Evolutionary conservation across 2,113 vertebrate genomes (phyloP), one percentile per base, ranked within the genome.

Genomic region (Stigmatopora nigra): DNA sequence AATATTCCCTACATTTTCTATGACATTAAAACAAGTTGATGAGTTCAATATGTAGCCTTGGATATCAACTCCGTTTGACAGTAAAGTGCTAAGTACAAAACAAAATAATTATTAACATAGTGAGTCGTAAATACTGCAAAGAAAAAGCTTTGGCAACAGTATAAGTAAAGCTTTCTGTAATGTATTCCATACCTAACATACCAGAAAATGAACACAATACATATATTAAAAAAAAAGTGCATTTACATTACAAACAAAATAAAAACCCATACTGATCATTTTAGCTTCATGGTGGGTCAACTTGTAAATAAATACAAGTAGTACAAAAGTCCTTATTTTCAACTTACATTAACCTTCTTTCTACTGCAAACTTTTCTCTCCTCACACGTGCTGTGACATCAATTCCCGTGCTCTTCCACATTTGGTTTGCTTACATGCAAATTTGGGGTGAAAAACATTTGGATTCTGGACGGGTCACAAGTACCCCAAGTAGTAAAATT

Each of bases 51-150:
- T 55, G 79, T 31, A 56, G 70, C 75, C 61, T 79, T 76, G 64
- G 63, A 75, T 73, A 75, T 85, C 81, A 80, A 82, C 84, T 84
- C 82, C 75, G 68, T 78, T 76, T 81, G 68, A 64, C 79, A 83
- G 84, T 92, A 92, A 92, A 92, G 91, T 92, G 91, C 91, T 77
- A 85, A 78, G 84, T 88, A 89, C 79, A 86, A 88, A 82, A 88
- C 36, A 36, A 84, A 82, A 67, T 52, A 73, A 69, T 82, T 68
- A 78, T 75, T 66, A 64, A 67, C 76, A 70, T 65, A 61, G 65
- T 78, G 84, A 76, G 77, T 83, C 70, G 78, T 79, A 86, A 76
- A 80, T 72, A 80, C 87, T 67, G 65, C 69, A 58, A 77, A n/a
- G n/a, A 84, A 85, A 84, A 85, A 82, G 22, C 86, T 86, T 89